Evolutionary conservation across 2,113 vertebrate species (phyloP).

Genomic region (Stegastes partitus): DNA sequence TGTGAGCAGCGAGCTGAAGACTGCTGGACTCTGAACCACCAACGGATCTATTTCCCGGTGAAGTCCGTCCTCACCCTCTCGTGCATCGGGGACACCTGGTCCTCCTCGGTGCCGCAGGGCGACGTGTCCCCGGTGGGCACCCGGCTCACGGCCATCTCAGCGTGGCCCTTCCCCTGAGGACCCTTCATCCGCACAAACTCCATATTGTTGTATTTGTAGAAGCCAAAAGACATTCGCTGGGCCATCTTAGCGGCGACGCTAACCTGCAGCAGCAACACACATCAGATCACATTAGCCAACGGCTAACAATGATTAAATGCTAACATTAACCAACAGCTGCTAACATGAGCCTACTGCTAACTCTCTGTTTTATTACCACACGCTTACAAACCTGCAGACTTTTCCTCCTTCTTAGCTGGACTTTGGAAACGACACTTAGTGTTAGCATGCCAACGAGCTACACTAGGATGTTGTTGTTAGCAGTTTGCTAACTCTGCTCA

Average conservation of each 20-base stretch:
- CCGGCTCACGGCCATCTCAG: slow-evolving; percentile 97
- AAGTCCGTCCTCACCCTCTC: slow-evolving; percentile 90
- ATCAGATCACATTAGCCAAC: background rate
- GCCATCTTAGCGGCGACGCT: slow-evolving; percentile 99
- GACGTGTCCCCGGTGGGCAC: slow-evolving; percentile 96
- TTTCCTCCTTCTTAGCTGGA: no score
- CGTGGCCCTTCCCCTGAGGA: slow-evolving; percentile 97
- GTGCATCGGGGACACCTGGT: slow-evolving; percentile 91
- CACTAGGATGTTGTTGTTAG: background rate
- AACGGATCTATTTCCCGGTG: no score
- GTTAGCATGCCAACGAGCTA: background rate
- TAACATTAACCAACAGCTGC: background rate
- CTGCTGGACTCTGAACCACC: no score
- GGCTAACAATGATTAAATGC: no score
- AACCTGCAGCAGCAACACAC: slow-evolving; percentile 82
- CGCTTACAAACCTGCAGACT: no score
- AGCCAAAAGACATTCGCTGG: slow-evolving; percentile 97
- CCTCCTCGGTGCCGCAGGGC: slow-evolving; percentile 93
- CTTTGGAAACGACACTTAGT: no score
- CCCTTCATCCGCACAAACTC: slow-evolving; percentile 99
- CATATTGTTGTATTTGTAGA: slow-evolving; percentile 99
- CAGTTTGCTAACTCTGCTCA: slow-evolving; percentile 68
- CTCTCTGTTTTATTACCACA: no score
- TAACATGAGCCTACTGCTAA: no score
- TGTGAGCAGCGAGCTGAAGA: no score